Base-by-base conservation (phyloP, 1,140 invertebrate species). In the Sminthurinus signatus region DNA sequence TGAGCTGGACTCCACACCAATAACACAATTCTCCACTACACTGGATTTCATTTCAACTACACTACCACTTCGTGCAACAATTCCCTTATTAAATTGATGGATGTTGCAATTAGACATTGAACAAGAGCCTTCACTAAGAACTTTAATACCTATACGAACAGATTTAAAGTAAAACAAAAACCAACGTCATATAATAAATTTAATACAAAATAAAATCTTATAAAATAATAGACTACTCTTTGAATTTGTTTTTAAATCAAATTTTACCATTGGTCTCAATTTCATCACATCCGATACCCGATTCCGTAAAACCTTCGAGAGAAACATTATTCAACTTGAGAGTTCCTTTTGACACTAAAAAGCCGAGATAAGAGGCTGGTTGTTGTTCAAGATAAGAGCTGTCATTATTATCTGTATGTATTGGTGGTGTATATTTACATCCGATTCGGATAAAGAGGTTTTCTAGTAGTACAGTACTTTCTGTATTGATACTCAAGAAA, bases 321-420 rank as follows among this genome's bases (percentile, higher is more conserved):
- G 23, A 8, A 54, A 54, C 29, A 31, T 54, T 54, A 8, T 54
- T 54, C 23, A 54, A 8, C 19, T 27, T 28, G 23, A 54, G 51
- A 14, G 12, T 28, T 31, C 51, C 51, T 12, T 8, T 27, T 14
- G 8, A 19, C 8, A 54, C 51, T 19, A 54, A 31, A 23, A 54
- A 25, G 8, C 8, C 4, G 8, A 54, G 4, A 14, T 12, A 54
- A 17, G 12, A 54, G 21, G 51, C 51, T 4, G 51, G 44, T 25
- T 48, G 17, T 48, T 48, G 4, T 5, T 28, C 28, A 5, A 19
- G 17, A 19, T 5, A 19, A 8, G 25, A 19, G 19, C 17, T 54
- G 3, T 19, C 51, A n/a, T 28, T 27, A 23, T 54, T 23, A 27
- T 54, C 28, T 12, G 17, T 8, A 12, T 3, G 4, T 3, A 14